A percentile compares a stretch with the other conserved stretches of the same genome.
Conservation (phyloP, 2,888 invertebrate genomes). For the Eristalis intricaria region DNA sequence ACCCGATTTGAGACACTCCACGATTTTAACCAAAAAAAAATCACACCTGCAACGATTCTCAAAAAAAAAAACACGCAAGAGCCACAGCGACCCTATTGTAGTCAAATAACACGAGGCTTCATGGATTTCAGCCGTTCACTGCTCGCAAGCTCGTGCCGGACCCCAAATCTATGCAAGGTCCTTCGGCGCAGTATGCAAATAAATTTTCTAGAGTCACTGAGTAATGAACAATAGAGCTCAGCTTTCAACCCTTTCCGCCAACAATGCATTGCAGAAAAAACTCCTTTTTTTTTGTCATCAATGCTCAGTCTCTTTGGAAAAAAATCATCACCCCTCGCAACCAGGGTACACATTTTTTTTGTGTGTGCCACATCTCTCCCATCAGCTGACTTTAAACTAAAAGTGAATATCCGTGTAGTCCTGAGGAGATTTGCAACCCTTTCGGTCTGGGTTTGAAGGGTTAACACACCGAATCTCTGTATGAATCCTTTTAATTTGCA, state of each 20-base stretch:
- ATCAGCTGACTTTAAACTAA: conserved; percentile 66
- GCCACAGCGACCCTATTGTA: neutral
- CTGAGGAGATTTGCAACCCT: conserved; percentile 78
- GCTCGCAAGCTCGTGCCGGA: conserved; percentile 6
- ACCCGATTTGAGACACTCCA: conserved; percentile 16
- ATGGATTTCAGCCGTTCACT: conserved; percentile 8
- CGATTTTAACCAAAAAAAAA: conserved; percentile 10
- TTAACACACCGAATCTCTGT: conserved; percentile 66
- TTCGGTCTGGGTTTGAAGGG: conserved; percentile 73
- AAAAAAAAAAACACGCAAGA: conserved; percentile 21
- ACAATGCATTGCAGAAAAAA: conserved; percentile 17
- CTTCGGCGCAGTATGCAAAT: conserved; percentile 57
- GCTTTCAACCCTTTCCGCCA: conserved; percentile 53
- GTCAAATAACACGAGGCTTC: neutral
- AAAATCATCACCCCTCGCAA: conserved; percentile 63
- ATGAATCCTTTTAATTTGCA: conserved; percentile 79
- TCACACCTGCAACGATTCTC: conserved; percentile 37
- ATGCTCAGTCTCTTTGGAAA: conserved; percentile 24
- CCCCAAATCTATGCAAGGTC: conserved; percentile 22
- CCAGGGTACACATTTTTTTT: conserved; percentile 36
- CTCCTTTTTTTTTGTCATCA: conserved; percentile 11
- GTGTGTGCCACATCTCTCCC: neutral
- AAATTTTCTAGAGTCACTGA: conserved; percentile 47
- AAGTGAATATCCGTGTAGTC: conserved; percentile 73
- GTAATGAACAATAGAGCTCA: conserved; percentile 61